phyloP scores from a whole-genome alignment of 1,140 invertebrate species.

The Drosophila leontia region DNA sequence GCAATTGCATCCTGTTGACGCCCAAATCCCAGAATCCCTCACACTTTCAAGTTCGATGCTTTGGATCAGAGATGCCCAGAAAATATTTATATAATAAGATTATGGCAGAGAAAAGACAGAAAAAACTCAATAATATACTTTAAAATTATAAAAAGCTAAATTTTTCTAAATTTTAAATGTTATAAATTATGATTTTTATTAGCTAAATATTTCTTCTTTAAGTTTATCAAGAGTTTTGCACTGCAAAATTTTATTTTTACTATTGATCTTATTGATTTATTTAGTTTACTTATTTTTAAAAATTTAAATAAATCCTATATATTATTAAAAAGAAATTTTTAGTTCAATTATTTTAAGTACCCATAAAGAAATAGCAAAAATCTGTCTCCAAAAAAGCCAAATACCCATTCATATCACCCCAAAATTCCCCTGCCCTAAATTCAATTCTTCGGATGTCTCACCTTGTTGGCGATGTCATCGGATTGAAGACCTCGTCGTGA shows the following conservation, averaged over 20 bases:
- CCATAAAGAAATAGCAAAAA: not conserved
- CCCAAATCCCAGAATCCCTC: conserved; percentile 10
- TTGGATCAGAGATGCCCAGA: not conserved
- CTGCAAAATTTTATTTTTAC: too few species aligned
- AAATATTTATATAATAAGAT: not conserved
- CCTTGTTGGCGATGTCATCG: conserved; percentile 69
- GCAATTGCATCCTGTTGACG: conserved; percentile 68
- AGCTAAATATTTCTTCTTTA: too few species aligned
- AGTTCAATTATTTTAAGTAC: not conserved
- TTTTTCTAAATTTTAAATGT: not conserved
- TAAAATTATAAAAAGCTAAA: not conserved
- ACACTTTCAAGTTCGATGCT: not conserved
- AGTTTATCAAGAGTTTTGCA: not conserved
- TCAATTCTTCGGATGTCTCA: conserved; percentile 52
- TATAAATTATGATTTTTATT: fast-evolving
- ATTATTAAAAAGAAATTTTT: not conserved
- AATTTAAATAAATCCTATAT: not conserved
- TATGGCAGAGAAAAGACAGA: too few species aligned
- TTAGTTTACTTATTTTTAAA: too few species aligned
- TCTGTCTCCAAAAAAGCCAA: not conserved
- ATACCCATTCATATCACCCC: not conserved
- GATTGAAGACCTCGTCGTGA: conserved; percentile 78
- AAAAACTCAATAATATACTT: not conserved
- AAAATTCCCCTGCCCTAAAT: conserved; percentile 1
- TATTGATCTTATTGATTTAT: too few species aligned